phyloP scores from a whole-genome alignment of 2,797 vertebrate genomes.

The Hypotaenidia philippensis region DNA sequence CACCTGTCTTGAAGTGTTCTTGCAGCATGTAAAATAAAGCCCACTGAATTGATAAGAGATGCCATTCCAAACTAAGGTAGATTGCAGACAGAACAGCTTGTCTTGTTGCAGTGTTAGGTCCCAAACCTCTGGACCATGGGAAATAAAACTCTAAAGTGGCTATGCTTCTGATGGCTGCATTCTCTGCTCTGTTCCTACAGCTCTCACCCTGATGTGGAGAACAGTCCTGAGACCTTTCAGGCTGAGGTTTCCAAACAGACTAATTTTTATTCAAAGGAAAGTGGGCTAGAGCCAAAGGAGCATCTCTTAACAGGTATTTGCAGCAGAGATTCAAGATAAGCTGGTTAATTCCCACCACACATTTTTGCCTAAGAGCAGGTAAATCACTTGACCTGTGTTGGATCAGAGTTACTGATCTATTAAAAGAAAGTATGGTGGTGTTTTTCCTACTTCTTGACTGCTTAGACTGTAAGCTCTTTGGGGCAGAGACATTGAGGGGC shows the following conservation, averaged over 20 bases:
- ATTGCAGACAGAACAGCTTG: not conserved
- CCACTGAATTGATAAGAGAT: not conserved
- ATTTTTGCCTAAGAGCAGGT: constrained; percentile 32
- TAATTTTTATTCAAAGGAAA: not conserved
- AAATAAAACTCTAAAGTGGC: not conserved
- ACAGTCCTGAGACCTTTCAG: not conserved
- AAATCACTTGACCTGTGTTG: constrained; percentile 1
- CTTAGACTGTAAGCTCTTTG: constrained; percentile 74
- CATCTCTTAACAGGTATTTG: not conserved
- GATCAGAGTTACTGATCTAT: not conserved
- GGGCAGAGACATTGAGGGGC: constrained; percentile 59
- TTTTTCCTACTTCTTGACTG: constrained; percentile 24
- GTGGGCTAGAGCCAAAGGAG: not conserved
- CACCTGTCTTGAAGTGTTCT: not conserved
- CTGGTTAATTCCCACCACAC: not conserved
- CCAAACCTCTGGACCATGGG: not conserved
- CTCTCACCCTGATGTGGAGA: not conserved
- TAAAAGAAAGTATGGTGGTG: not conserved
- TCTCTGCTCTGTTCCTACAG: not conserved
- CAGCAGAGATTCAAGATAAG: not conserved
- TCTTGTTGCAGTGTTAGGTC: not conserved
- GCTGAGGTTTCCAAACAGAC: not conserved
- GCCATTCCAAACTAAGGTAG: not conserved
- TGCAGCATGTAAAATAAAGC: not conserved
- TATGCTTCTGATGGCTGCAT: not conserved